Conservation (phyloP, 2,888 invertebrate genomes). For the Meiosimyza platycephala region DNA sequence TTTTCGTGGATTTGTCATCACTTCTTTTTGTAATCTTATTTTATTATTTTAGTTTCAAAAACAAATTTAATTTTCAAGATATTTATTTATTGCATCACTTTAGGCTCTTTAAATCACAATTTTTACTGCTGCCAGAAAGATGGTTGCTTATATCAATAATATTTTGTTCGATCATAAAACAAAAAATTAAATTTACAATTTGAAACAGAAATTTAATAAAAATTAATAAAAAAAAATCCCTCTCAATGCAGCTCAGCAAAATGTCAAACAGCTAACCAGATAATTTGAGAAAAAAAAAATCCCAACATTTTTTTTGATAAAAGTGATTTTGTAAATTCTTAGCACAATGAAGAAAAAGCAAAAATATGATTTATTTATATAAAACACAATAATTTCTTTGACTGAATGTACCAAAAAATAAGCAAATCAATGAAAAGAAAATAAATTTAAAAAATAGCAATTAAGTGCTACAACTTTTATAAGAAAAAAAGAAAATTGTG, state of each 20-base stretch:
- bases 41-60: no score
- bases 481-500: neutral
- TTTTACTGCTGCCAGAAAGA: no score
- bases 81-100: no score
- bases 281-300: neutral
- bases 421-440: slow-evolving; percentile 23
- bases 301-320: neutral
- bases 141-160: no score
- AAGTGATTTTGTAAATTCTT: neutral
- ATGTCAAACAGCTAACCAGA: slow-evolving; percentile 36
- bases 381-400: slow-evolving; percentile 7
- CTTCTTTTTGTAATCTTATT: no score
- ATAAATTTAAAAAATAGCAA: slow-evolving; percentile 35
- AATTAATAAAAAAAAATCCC: neutral
- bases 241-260: slow-evolving; percentile 10
- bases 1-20: no score
- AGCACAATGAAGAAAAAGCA: slow-evolving; percentile 25
- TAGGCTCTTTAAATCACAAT: no score
- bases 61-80: no score
- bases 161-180: neutral
- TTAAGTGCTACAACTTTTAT: slow-evolving; percentile 4
- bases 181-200: neutral
- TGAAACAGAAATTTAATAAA: neutral
- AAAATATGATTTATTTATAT: slow-evolving; percentile 2
- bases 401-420: slow-evolving; percentile 22